Conservation (phyloP, 2,888 invertebrate genomes). For the Plutella xylostella region DNA sequence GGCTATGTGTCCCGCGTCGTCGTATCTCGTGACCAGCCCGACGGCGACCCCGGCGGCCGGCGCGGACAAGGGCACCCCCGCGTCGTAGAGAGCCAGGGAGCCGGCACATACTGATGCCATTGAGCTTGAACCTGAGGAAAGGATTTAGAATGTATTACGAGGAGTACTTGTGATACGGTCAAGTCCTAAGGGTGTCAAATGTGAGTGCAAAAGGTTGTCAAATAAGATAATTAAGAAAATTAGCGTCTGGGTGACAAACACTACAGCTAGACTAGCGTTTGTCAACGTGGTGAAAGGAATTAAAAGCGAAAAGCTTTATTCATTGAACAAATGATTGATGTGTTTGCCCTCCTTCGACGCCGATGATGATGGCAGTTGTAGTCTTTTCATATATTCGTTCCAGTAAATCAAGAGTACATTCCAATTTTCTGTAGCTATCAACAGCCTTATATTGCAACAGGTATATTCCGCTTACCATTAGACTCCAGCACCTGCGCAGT, state of each 20-base stretch:
- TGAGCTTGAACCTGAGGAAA: conserved; percentile 87
- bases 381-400: neutral
- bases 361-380: no score
- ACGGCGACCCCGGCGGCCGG: conserved; percentile 96
- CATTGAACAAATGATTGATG: neutral
- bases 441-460: neutral
- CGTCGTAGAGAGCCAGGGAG: conserved; percentile 94
- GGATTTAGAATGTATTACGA: no score
- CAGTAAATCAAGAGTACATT: neutral
- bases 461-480: conserved; percentile 75
- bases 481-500: conserved; percentile 94
- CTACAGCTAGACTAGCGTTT: no score
- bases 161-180: no score
- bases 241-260: no score
- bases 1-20: conserved; percentile 65
- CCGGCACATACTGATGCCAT: conserved; percentile 99
- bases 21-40: conserved; percentile 81
- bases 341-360: no score
- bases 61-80: conserved; percentile 85
- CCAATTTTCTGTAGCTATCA: neutral
- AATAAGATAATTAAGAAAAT: no score
- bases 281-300: no score
- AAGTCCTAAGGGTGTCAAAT: no score
- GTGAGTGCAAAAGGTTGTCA: no score
- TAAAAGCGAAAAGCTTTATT: neutral